phyloP scores from a whole-genome alignment of 2,113 vertebrate species.

The Hyla sarda region DNA sequence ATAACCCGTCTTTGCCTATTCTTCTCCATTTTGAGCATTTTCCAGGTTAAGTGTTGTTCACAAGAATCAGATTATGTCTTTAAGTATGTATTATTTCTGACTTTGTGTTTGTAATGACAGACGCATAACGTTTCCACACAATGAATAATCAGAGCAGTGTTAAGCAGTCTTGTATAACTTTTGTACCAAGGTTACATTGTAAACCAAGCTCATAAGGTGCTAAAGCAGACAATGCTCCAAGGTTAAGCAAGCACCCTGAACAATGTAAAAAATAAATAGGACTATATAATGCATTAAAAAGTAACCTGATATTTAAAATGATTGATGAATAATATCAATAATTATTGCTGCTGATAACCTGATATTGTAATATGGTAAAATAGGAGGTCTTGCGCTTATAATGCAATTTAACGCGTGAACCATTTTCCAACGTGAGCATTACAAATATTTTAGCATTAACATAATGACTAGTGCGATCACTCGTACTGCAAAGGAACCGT shows the following conservation, averaged over 20 bases:
- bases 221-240: slow-evolving; percentile 6
- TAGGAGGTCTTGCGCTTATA: slow-evolving; percentile 9
- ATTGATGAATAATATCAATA: slow-evolving; percentile 42
- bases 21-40: neutral
- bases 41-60: neutral
- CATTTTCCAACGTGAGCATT: slow-evolving; percentile 42
- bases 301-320: slow-evolving; percentile 10
- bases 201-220: neutral
- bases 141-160: neutral
- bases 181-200: neutral
- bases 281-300: slow-evolving; percentile 10
- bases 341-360: slow-evolving; percentile 12
- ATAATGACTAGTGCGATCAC: slow-evolving; percentile 46
- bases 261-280: slow-evolving; percentile 22
- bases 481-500: slow-evolving; percentile 13
- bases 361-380: slow-evolving; percentile 36
- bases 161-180: slow-evolving; percentile 5
- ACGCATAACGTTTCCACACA: neutral
- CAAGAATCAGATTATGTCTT: neutral
- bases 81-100: neutral
- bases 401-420: neutral
- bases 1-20: neutral
- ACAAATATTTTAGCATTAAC: slow-evolving; percentile 52
- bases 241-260: slow-evolving; percentile 6
- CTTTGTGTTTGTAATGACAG: neutral